Conservation (phyloP, 2,113 vertebrate genomes). For the Hyla sarda region DNA sequence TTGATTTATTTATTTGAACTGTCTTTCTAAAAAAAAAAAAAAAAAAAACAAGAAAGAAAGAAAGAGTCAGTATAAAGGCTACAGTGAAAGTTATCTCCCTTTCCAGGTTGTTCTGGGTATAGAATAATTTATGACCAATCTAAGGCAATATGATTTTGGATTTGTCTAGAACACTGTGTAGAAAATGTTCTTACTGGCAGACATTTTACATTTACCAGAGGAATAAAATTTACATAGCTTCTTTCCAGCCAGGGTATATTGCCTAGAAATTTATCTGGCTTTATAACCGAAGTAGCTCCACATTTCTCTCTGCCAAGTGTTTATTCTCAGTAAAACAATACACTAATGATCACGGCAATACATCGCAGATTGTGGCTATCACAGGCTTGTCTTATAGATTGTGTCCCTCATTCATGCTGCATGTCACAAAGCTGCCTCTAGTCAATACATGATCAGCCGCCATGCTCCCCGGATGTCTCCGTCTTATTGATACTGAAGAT, state of each 20-base stretch:
- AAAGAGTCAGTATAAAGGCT: neutral
- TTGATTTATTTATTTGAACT: slow-evolving; percentile 20
- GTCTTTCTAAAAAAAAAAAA: neutral
- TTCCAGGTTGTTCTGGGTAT: slow-evolving; percentile 29
- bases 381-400: neutral
- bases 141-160: slow-evolving; percentile 38
- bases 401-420: neutral
- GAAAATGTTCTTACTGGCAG: slow-evolving; percentile 51
- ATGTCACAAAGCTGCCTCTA: slow-evolving; percentile 16
- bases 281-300: slow-evolving; percentile 8
- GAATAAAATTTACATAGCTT: slow-evolving; percentile 52
- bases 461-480: slow-evolving; percentile 34
- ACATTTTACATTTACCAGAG: slow-evolving; percentile 40
- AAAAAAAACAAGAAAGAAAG: too few relatives aligned
- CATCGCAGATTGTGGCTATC: neutral
- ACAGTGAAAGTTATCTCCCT: slow-evolving; percentile 14
- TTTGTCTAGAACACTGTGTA: slow-evolving; percentile 49
- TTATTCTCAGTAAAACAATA: slow-evolving; percentile 39
- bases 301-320: slow-evolving; percentile 11
- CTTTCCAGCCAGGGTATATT: slow-evolving; percentile 31
- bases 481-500: slow-evolving; percentile 58
- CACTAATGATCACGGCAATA: slow-evolving; percentile 17
- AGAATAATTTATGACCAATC: slow-evolving; percentile 48
- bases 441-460: slow-evolving; percentile 35
- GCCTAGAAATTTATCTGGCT: slow-evolving; percentile 45